phyloP scores from a whole-genome alignment of 2,888 invertebrate species.

The Pseudoips prasinana region DNA sequence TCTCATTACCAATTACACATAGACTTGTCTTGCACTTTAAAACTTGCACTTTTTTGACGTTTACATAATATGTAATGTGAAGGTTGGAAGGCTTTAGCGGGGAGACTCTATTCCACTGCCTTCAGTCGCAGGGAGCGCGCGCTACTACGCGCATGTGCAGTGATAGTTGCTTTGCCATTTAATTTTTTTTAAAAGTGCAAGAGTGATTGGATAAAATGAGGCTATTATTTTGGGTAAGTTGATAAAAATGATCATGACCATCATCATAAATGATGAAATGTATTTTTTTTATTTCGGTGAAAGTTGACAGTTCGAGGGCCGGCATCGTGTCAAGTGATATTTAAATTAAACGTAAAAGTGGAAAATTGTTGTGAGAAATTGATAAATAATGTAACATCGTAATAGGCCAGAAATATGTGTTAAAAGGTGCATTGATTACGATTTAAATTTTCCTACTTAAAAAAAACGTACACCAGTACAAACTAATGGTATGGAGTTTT shows the following conservation, averaged over 20 bases:
- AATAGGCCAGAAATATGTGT: too few relatives aligned
- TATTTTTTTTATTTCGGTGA: constrained; percentile 2
- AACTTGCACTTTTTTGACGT: constrained; percentile 59
- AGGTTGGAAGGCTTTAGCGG: constrained; percentile 64
- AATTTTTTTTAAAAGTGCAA: constrained; percentile 58
- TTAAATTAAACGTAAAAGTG: constrained; percentile 6
- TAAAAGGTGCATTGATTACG: too few relatives aligned
- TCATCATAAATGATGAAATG: constrained; percentile 2
- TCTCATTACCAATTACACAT: neutral
- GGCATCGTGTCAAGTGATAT: constrained; percentile 8
- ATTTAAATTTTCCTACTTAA: too few relatives aligned
- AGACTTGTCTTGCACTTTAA: neutral
- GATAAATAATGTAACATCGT: too few relatives aligned
- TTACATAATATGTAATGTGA: constrained; percentile 77
- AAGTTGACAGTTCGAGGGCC: constrained; percentile 1
- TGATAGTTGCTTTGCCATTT: constrained; percentile 45
- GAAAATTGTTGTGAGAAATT: constrained; percentile 14
- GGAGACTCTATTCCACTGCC: constrained; percentile 28
- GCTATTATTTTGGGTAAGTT: constrained; percentile 74
- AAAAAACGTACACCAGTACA: too few relatives aligned
- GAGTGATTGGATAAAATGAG: constrained; percentile 77
- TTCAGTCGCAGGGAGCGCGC: constrained; percentile 68
- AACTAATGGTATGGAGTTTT: too few relatives aligned
- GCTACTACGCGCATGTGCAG: constrained; percentile 71
- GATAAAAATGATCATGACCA: constrained; percentile 15